phyloP scores from a whole-genome alignment of 2,113 vertebrate species.

The Baryphthengus martii region DNA sequence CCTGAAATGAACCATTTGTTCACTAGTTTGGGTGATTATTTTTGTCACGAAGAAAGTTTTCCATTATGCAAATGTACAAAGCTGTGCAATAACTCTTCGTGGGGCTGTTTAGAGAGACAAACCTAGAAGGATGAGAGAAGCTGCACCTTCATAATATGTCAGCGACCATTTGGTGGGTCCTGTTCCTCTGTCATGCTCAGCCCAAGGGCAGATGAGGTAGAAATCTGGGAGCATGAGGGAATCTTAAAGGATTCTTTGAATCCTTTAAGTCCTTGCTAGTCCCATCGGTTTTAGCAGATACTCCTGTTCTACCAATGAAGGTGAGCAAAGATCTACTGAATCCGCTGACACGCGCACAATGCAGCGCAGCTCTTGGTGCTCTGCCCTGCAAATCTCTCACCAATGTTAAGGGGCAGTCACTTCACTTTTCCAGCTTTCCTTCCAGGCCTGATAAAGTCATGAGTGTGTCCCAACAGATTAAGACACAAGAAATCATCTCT shows the following conservation, averaged over 20 bases:
- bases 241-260: background rate
- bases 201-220: background rate
- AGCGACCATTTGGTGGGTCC: background rate
- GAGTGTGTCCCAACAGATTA: background rate
- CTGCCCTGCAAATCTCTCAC: background rate
- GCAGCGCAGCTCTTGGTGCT: background rate
- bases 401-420: background rate
- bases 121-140: background rate
- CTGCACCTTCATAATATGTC: background rate
- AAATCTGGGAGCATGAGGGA: background rate
- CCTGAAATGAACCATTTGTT: constrained; percentile 12
- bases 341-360: background rate
- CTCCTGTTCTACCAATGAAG: background rate
- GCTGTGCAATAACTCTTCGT: background rate
- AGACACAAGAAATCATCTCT: background rate
- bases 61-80: background rate
- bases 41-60: background rate
- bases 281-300: background rate
- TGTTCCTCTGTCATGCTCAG: background rate
- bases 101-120: background rate
- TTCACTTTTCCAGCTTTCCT: background rate
- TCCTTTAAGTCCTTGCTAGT: background rate
- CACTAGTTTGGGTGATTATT: background rate
- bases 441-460: background rate
- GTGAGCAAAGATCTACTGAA: background rate